phyloP scores from a whole-genome alignment of 2,797 vertebrate species.

The Xiphorhynchus erythropygius region DNA sequence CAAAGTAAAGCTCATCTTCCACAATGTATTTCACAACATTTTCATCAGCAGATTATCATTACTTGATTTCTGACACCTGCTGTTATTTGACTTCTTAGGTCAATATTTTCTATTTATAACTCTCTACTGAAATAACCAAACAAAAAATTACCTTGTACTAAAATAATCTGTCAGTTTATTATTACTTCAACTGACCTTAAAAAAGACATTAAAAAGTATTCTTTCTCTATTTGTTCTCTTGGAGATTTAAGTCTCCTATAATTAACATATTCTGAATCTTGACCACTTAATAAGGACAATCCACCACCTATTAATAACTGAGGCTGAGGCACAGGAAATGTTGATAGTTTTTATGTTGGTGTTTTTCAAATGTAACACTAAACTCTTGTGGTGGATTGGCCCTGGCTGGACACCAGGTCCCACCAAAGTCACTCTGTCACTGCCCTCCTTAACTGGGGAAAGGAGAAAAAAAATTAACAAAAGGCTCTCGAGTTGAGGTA shows the following conservation, averaged over 20 bases:
- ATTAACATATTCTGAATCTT: background rate
- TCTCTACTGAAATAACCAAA: background rate
- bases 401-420: background rate
- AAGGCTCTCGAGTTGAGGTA: background rate
- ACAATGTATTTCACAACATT: background rate
- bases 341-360: accelerated
- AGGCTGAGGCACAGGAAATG: background rate
- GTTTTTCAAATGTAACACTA: background rate
- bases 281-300: background rate
- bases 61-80: background rate
- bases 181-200: background rate
- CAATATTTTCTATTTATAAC: constrained; percentile 4
- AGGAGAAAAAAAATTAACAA: background rate
- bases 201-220: background rate
- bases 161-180: background rate
- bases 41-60: background rate
- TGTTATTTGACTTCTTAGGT: background rate
- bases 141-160: background rate
- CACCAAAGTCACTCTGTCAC: background rate
- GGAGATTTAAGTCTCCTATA: background rate
- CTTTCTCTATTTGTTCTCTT: background rate
- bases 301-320: accelerated
- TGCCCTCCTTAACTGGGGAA: background rate
- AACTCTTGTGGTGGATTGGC: background rate
- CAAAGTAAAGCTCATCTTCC: background rate